Percentiles rank a stretch among this genome's conserved stretches.
Evolutionary conservation across 2,888 invertebrate genomes (phyloP).

Genomic region (Oligia latruncula): DNA sequence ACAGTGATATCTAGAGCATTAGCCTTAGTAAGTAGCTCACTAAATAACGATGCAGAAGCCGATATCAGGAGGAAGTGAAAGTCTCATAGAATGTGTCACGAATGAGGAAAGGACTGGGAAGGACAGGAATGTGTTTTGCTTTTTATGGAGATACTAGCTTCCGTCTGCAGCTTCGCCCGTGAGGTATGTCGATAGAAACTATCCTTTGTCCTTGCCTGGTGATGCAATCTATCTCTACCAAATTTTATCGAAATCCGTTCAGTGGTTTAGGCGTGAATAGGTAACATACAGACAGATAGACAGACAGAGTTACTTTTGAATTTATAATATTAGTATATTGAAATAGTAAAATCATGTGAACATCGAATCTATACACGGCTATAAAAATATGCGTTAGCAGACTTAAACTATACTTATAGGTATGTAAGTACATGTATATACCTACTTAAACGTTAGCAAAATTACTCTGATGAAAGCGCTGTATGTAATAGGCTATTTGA

Average conservation of each 20-base stretch:
- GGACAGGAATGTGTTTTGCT: conserved; percentile 16
- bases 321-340: too few species aligned
- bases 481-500: too few species aligned
- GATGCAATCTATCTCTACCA: too few species aligned
- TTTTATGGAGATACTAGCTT: conserved; percentile 15
- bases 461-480: neutral
- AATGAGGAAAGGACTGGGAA: conserved; percentile 46
- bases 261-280: too few species aligned
- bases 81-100: conserved; percentile 59
- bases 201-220: too few species aligned
- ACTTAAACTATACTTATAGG: too few species aligned
- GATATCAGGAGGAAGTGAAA: conserved; percentile 70
- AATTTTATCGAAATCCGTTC: too few species aligned
- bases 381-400: neutral
- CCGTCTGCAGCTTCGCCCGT: too few species aligned
- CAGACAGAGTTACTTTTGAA: too few species aligned
- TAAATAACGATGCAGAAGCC: conserved; percentile 53
- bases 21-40: conserved; percentile 52
- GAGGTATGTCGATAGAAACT: too few species aligned
- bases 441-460: neutral
- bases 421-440: too few species aligned
- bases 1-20: conserved; percentile 45
- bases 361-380: neutral
- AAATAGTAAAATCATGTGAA: neutral
- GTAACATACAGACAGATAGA: too few species aligned